A percentile compares a stretch with the other conserved stretches of the same genome.
phyloP scores from a whole-genome alignment of 2,113 vertebrate species.

The Tyto alba region DNA sequence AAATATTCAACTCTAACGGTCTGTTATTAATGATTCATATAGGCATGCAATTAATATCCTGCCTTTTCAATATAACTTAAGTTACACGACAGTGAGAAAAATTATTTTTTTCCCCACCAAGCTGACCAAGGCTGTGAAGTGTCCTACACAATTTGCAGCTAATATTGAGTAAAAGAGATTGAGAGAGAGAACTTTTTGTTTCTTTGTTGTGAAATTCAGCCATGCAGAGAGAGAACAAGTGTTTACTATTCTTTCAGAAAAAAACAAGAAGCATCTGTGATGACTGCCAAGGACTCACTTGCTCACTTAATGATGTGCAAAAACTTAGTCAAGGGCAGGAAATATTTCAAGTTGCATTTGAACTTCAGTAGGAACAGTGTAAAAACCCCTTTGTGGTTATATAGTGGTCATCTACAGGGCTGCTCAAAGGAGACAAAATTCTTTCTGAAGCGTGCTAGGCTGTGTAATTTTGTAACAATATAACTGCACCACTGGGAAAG shows the following conservation, averaged over 20 bases:
- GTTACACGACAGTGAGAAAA: not conserved
- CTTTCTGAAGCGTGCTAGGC: not conserved
- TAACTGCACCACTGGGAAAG: not conserved
- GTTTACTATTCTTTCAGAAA: constrained; percentile 27
- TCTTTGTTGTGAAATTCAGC: constrained; percentile 13
- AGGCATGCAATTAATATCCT: not conserved
- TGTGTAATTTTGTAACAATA: not conserved
- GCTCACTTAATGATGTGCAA: not conserved
- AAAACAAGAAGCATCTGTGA: constrained; percentile 15
- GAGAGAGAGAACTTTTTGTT: not conserved
- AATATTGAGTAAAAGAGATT: not conserved
- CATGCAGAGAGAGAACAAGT: constrained; percentile 26
- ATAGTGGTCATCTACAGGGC: not conserved
- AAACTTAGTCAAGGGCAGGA: not conserved
- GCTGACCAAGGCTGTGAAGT: not conserved
- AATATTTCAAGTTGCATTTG: not conserved
- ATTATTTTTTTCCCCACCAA: not conserved
- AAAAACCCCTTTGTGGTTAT: not conserved
- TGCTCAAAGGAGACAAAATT: not conserved
- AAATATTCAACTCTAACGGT: not conserved
- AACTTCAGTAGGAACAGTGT: not conserved
- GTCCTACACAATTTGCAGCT: not conserved
- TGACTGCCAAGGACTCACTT: not conserved
- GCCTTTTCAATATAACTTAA: not conserved
- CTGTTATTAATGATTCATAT: not conserved